Evolutionary conservation across 2,113 vertebrate species (phyloP), one percentile per base, ranked within the genome.

Genomic region (Vidua chalybeata): DNA sequence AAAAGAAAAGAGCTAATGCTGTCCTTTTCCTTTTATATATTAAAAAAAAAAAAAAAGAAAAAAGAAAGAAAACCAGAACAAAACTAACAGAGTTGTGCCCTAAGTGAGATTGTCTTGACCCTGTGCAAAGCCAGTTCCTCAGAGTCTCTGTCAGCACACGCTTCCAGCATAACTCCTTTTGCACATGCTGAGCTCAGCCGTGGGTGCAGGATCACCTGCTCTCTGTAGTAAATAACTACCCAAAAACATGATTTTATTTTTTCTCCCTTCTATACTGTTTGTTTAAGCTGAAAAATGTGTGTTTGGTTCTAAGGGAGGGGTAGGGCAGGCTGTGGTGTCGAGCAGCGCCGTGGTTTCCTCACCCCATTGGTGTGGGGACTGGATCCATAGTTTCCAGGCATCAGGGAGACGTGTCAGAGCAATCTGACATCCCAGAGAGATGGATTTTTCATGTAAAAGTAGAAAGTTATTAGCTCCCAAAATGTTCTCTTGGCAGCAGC

Each of bases 51-150:
- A 33, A 7, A 35, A 5, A 31, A 54, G 45, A 41, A 21, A 7
- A 31, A 18, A 33, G 7, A 49, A 46, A 16, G 26, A 84, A 54
- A 28, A 59, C 0, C 30, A 91, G 61, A 95, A 46, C 37, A 87
- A 91, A 95, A 90, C 88, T 79, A 93, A 89, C 67, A 77, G 89
- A 93, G 33, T 45, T 84, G 55, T 94, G 94, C 72, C 59, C 71
- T 90, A 22, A 3, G n/a, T 77, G 69, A 93, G 85, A 96, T 90
- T 94, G 69, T 94, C 74, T 90, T 79, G 90, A 91, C 81, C 61
- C 89, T 72, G 58, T 46, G 33, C 56, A 91, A 88, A 88, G 87
- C 55, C 78, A 58, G 49, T 62, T 91, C 75, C 81, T 85, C 66
- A 41, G 74, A 15, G 2, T 45, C 66, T 81, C 91, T 33, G 4